A percentile compares a stretch with the other conserved stretches of the same genome.
phyloP scores from a whole-genome alignment of 2,888 invertebrate species.

The Platycheirus albimanus region DNA sequence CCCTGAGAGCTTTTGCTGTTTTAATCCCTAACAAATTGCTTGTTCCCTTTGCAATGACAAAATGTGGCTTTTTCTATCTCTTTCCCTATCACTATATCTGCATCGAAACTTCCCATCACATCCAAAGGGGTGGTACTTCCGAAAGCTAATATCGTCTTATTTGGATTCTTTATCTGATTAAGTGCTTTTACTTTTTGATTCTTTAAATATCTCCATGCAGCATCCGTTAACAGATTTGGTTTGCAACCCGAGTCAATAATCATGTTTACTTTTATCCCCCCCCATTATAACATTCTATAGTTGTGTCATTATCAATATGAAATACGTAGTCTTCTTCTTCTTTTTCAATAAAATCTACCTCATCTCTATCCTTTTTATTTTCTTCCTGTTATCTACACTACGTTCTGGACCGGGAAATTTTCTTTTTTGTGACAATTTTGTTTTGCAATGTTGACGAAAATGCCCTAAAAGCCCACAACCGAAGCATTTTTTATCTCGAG shows the following conservation, averaged over 20 bases:
- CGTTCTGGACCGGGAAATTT: too few relatives aligned
- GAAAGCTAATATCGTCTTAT: conserved; percentile 27
- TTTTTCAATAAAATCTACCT: conserved; percentile 31
- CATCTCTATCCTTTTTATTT: conserved; percentile 17
- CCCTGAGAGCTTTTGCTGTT: too few relatives aligned
- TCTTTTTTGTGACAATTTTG: too few relatives aligned
- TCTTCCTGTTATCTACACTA: conserved; percentile 5
- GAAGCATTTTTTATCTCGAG: conserved; percentile 14
- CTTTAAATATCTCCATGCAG: too few relatives aligned
- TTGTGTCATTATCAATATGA: conserved; percentile 31
- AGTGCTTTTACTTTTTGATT: too few relatives aligned
- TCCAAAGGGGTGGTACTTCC: conserved; percentile 10
- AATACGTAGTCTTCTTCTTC: conserved; percentile 21
- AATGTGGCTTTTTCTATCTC: too few relatives aligned
- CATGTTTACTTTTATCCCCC: conserved; percentile 29
- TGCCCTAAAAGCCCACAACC: conserved; percentile 20
- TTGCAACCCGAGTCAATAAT: too few relatives aligned
- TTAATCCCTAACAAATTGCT: too few relatives aligned
- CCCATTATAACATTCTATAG: conserved; percentile 18
- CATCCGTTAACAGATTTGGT: too few relatives aligned
- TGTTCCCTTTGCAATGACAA: too few relatives aligned
- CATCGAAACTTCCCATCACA: too few relatives aligned
- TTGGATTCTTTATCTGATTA: conserved; percentile 25
- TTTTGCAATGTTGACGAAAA: conserved; percentile 21
- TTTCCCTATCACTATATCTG: too few relatives aligned